Evolutionary conservation across 2,113 vertebrate species (phyloP), one percentile per base, ranked within the genome.

Genomic region (Cercopithecus mona): DNA sequence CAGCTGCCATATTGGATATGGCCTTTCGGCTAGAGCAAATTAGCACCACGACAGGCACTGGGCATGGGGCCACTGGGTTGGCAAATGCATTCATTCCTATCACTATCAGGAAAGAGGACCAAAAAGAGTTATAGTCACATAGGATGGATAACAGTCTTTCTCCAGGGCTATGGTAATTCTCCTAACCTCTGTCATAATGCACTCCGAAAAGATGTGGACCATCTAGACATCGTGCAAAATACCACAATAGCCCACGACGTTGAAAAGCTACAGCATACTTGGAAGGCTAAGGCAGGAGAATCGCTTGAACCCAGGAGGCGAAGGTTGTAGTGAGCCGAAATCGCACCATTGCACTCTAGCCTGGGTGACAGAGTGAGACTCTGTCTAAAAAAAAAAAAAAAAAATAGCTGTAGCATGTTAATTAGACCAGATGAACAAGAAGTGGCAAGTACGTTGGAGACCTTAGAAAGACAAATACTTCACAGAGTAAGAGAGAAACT

Each of bases 331-430:
- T 64, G 61, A 64, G 11, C 61, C 0, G 5, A 64, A 6, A 64
- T 64, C 61, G 2, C 11, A 5, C 61, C 11, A 30, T 13, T 13
- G 61, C 27, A 30, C 61, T 64, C 12, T 12, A 64, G 11, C 61
- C 61, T 64, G 61, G 61, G 61, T 5, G 5, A 64, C 11, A 64
- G 27, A 64, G 27, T 13, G 11, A 64, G 27, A 64, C 25, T 64
- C 20, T 64, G 27, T 64, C 61, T 64, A 5, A 64, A 61, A 27
- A 61, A 61, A 12, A 12, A 27, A 27, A 25, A 25, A 27, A 27
- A 10, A 27, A 30, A 61, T 12, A 30, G 2, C 61, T 64, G 6
- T 2, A 2, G 48, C 18, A 3, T 16, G 2, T 16, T 43, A 2
- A n/a, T 68, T 55, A 48, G 50, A 55, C 59, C 57, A 5, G 10